Conservation (phyloP, 2,797 vertebrate species). For the Takifugu ocellatus region DNA sequence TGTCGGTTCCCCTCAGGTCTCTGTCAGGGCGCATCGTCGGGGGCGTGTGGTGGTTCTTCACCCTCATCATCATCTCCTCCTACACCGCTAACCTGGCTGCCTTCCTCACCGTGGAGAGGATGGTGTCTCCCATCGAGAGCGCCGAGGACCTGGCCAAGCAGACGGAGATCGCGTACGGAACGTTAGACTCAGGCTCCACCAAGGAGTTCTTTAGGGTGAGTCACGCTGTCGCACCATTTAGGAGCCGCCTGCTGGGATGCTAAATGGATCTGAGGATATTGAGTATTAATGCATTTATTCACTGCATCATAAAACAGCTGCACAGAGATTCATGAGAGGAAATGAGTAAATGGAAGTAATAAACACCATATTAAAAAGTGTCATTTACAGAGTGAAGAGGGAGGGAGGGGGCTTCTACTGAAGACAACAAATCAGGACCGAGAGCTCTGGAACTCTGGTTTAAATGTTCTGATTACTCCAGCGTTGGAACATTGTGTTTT, state of each 20-base stretch:
- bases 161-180: conserved; percentile 98
- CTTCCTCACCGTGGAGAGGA: conserved; percentile 98
- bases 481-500: no score
- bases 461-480: no score
- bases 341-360: no score
- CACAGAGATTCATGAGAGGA: conserved; percentile 10
- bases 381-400: no score
- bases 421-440: no score
- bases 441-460: no score
- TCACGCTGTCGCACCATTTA: conserved; percentile 11
- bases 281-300: conserved; percentile 17
- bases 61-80: conserved; percentile 99
- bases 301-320: conserved; percentile 18
- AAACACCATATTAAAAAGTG: no score
- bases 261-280: no score
- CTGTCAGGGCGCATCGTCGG: conserved; percentile 96
- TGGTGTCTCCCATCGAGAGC: conserved; percentile 98
- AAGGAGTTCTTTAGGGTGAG: conserved; percentile 99
- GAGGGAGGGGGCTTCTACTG: no score
- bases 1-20: conserved; percentile 76
- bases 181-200: conserved; percentile 98
- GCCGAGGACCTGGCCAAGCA: conserved; percentile 98
- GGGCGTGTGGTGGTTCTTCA: conserved; percentile 99
- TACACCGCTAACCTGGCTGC: conserved; percentile 98
- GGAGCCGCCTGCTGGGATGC: no score